These are phyloP conservation scores for Harpagus bidentatus DNA, from an alignment of 2,113 vertebrate genomes.

Conservation along the genomic window DNA sequence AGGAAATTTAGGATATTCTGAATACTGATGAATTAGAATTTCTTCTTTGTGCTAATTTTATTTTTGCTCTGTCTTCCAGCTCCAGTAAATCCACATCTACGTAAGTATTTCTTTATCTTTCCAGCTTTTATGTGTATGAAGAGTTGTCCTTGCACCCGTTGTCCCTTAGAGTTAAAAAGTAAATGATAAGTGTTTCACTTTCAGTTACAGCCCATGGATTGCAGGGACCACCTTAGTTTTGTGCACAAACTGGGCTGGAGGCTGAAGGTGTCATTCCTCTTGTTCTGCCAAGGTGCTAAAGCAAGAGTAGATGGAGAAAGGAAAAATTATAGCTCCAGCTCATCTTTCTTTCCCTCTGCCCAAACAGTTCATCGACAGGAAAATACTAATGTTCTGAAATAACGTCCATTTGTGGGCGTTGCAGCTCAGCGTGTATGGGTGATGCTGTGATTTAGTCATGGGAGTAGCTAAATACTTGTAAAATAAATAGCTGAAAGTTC, in stretches of 20 bases:
- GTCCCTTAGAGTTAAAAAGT: background rate
- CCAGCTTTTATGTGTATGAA: background rate
- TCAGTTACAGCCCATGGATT: rapidly evolving
- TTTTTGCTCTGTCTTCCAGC: slow-evolving; percentile 62
- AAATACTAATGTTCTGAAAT: background rate
- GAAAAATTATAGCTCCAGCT: background rate
- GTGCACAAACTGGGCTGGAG: background rate
- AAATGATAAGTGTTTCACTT: background rate
- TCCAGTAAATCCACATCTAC: slow-evolving; percentile 79
- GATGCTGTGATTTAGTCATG: background rate
- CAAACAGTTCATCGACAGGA: background rate
- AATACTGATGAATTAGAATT: background rate
- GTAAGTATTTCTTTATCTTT: slow-evolving; percentile 68
- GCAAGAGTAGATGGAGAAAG: background rate
- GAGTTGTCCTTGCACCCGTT: rapidly evolving
- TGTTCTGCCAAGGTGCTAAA: background rate
- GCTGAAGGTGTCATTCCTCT: background rate
- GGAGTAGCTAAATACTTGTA: background rate
- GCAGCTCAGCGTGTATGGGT: background rate
- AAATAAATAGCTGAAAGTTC: background rate
- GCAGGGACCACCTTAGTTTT: background rate
- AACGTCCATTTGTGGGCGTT: background rate
- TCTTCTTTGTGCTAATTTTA: slow-evolving; percentile 12
- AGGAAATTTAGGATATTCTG: background rate
- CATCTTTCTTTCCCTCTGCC: background rate